Percentiles rank a stretch among this genome's conserved stretches.
phyloP scores from a whole-genome alignment of 2,888 invertebrate genomes.

The Leptothorax acervorum region DNA sequence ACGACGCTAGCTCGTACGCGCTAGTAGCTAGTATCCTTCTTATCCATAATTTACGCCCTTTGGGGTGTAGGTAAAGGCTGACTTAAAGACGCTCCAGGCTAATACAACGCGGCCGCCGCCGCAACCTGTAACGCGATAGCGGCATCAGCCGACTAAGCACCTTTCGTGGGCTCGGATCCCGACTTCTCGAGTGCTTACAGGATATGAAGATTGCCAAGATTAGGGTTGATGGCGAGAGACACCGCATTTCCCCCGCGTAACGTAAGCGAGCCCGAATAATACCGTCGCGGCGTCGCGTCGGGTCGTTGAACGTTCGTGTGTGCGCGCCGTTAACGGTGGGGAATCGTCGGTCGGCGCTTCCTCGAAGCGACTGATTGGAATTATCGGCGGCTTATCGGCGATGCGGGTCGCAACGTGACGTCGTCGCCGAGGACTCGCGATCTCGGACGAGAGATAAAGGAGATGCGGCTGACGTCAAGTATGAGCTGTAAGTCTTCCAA shows the following conservation, averaged over 20 bases:
- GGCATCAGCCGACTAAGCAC: conserved; percentile 67
- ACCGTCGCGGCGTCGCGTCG: neutral
- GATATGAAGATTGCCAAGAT: conserved; percentile 73
- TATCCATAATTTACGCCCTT: conserved; percentile 57
- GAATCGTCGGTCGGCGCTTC: neutral
- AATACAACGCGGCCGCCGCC: conserved; percentile 56
- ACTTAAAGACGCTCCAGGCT: conserved; percentile 59
- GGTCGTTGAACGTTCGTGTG: neutral
- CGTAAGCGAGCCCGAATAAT: conserved; percentile 51
- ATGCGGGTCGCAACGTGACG: conserved; percentile 28
- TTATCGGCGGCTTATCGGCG: conserved; percentile 31
- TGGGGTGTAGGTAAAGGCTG: conserved; percentile 32
- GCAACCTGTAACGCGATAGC: conserved; percentile 67
- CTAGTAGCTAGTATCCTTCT: conserved; percentile 35
- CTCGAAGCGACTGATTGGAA: conserved; percentile 38
- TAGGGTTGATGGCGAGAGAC: conserved; percentile 58
- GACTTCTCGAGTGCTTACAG: conserved; percentile 68
- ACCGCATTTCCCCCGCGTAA: conserved; percentile 55
- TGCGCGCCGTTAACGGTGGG: neutral
- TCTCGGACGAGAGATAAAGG: conserved; percentile 33
- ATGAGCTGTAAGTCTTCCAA: conserved; percentile 21
- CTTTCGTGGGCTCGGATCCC: conserved; percentile 41
- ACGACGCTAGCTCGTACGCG: conserved; percentile 34
- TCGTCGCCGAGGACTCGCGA: conserved; percentile 24
- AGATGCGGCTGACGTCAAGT: conserved; percentile 35